Conservation (phyloP, 53 echinoderm and acorn worm genomes). For the Luidia sarsii region DNA sequence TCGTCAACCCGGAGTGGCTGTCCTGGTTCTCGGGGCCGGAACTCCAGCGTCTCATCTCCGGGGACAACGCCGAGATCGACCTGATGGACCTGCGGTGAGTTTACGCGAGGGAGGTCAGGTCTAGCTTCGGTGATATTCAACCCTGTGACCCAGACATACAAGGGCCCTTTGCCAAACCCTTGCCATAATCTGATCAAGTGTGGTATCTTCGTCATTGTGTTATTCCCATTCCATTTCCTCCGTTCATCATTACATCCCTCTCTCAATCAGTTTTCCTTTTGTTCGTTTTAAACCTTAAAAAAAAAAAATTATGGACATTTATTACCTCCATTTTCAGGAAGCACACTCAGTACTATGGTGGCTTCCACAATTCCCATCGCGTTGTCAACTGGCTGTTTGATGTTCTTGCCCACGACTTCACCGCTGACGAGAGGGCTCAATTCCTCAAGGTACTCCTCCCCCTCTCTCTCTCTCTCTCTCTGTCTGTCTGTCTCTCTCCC, state of each 20-base stretch:
- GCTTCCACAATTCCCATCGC: slow-evolving; percentile 92
- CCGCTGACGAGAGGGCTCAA: slow-evolving; percentile 68
- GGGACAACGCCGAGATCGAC: slow-evolving; percentile 80
- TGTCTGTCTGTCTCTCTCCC: neutral
- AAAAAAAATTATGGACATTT: too few relatives aligned
- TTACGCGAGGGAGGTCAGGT: too few relatives aligned
- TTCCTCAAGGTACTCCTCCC: slow-evolving; percentile 83
- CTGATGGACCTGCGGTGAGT: slow-evolving; percentile 82
- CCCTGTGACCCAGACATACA: too few relatives aligned
- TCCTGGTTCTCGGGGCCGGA: slow-evolving; percentile 98
- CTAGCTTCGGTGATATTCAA: too few relatives aligned
- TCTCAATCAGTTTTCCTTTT: too few relatives aligned
- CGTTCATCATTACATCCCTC: too few relatives aligned
- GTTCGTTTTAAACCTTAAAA: too few relatives aligned
- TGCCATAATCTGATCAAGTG: too few relatives aligned
- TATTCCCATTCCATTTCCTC: too few relatives aligned
- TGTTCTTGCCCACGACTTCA: slow-evolving; percentile 82
- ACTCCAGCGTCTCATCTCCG: slow-evolving; percentile 94
- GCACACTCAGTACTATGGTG: slow-evolving; percentile 97
- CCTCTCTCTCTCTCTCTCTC: neutral
- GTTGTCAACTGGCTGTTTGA: slow-evolving; percentile 99
- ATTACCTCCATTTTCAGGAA: too few relatives aligned
- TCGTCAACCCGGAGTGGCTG: slow-evolving; percentile 93
- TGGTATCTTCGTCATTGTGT: too few relatives aligned
- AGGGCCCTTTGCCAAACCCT: too few relatives aligned